A percentile compares a stretch with the other conserved stretches of the same genome.
Evolutionary conservation across 2,888 invertebrate genomes (phyloP).

Genomic region (Yponomeuta cagnagella): DNA sequence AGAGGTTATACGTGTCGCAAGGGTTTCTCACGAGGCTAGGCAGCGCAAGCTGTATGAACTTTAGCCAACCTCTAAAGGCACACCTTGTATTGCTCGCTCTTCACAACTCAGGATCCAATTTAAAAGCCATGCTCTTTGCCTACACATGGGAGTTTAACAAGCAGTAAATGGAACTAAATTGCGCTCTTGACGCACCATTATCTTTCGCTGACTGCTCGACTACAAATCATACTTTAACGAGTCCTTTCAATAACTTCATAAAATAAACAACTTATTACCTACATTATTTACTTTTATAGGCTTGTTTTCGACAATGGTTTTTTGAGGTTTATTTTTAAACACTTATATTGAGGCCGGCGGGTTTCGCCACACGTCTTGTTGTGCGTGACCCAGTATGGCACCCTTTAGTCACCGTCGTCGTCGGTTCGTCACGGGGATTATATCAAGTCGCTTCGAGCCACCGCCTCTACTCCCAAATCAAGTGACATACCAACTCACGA

Average conservation of each 20-base stretch:
- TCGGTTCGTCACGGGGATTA: constrained; percentile 46
- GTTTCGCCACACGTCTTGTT: constrained; percentile 27
- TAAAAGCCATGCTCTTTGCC: constrained; percentile 11
- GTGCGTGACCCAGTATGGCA: constrained; percentile 36
- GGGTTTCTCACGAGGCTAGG: constrained; percentile 21
- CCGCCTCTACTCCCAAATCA: background rate
- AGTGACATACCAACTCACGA: background rate
- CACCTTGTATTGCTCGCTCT: constrained; percentile 12
- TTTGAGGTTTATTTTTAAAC: constrained; percentile 18
- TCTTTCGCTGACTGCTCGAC: background rate
- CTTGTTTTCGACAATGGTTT: background rate
- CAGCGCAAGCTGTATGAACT: constrained; percentile 41
- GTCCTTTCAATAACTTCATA: background rate
- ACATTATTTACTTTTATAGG: background rate
- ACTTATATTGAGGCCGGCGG: constrained; percentile 33
- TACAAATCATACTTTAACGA: background rate
- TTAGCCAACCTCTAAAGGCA: constrained; percentile 40
- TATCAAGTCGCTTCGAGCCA: constrained; percentile 12
- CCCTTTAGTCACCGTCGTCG: constrained; percentile 33
- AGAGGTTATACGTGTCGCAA: background rate
- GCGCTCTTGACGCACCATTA: constrained; percentile 1
- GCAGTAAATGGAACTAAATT: constrained; percentile 8
- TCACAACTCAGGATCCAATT: constrained; percentile 11
- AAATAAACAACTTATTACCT: background rate
- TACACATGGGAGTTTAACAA: constrained; percentile 11